Evolutionary conservation across 2,113 vertebrate species (phyloP).

Genomic region (Malaclemys terrapin): DNA sequence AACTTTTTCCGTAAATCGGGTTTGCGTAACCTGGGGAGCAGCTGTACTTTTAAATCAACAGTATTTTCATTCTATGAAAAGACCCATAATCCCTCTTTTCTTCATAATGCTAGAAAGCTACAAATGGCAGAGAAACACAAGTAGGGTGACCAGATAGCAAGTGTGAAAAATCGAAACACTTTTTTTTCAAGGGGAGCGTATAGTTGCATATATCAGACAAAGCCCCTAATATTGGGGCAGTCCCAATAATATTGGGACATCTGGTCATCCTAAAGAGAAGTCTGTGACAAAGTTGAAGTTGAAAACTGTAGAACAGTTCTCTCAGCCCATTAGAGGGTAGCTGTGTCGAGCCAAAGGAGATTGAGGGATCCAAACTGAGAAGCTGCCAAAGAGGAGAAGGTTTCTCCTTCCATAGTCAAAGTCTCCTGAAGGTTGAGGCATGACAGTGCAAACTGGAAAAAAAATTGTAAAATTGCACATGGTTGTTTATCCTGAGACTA

Average conservation of each 20-base stretch:
- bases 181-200: no score
- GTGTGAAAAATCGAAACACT: no score
- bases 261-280: conserved; percentile 26
- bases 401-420: neutral
- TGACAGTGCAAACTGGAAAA: conserved; percentile 7
- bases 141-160: neutral
- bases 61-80: conserved; percentile 3
- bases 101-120: neutral
- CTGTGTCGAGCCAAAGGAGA: neutral
- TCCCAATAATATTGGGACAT: no score
- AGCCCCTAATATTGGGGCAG: no score
- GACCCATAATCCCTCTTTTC: neutral
- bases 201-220: no score
- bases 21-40: no score
- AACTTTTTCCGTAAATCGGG: no score
- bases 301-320: neutral
- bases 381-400: neutral
- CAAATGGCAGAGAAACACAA: neutral
- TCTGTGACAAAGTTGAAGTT: neutral
- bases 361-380: conserved; percentile 3
- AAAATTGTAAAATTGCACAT: conserved; percentile 44
- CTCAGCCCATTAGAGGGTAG: neutral
- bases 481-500: conserved; percentile 60
- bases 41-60: conserved; percentile 26
- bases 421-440: neutral